Base-by-base conservation (phyloP, 1,140 invertebrate species). In the Amphibalanus amphitrite region DNA sequence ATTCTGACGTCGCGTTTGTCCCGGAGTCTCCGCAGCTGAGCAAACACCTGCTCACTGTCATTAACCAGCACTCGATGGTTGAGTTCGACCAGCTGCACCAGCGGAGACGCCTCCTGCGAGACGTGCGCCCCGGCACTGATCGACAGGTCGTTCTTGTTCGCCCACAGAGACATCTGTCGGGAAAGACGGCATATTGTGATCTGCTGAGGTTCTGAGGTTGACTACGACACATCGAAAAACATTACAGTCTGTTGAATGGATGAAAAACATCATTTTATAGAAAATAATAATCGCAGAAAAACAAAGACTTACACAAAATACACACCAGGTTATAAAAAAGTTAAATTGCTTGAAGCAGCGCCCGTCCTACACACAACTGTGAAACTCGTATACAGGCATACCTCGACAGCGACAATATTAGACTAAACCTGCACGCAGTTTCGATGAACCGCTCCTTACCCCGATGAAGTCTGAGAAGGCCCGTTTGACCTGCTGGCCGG, bases 101-200 rank as follows among this genome's bases (percentile, higher is more conserved):
- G 78, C 6, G 88, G 85, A 77, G 89, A 82, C 1, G 77, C 76
- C 69, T 76, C 81, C 71, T 86, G 83, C 69, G 80, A 79, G 68
- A 84, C 81, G 70, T 85, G 81, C 71, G 80, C 80, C 23, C 93
- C 93, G 70, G 83, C 83, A 33, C 90, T 89, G 69, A 97, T 80
- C 0, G 93, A 97, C 70, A 98, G 82, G 82, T 99, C 96, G 79
- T 90, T 92, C 79, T 91, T 85, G 77, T 88, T 88, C 0, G 84
- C 85, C 86, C 87, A 88, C 23, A 88, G 73, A 38, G 79, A 79
- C 28, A 85, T 72, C 84, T 85, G 78, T 72, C 71, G 76, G 64
- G 65, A 28, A 71, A 72, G 40, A 69, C 10, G 20, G 47, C n/a
- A 29, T 0, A 71, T 69, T 73, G n/a, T n/a, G n/a, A n/a, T n/a